Evolutionary conservation across 2,797 vertebrate species (phyloP).

Genomic region (Fratercula arctica): DNA sequence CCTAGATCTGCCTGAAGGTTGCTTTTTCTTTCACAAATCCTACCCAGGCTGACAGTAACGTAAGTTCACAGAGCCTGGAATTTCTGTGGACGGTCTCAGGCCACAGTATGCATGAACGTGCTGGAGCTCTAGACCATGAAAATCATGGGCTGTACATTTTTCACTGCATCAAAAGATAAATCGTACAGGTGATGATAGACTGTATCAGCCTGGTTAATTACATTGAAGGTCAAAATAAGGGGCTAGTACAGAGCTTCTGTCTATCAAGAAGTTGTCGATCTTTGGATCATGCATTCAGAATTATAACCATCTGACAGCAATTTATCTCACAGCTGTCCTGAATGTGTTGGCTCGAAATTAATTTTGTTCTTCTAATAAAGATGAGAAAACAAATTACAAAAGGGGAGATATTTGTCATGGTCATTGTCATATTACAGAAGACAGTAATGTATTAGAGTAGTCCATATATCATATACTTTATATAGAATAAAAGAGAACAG

Average conservation of each 20-base stretch:
- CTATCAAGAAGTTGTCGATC: background rate
- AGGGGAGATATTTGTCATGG: background rate
- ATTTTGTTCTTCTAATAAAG: background rate
- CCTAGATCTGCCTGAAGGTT: background rate
- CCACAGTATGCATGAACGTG: accelerated
- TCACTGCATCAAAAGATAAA: background rate
- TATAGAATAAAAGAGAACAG: background rate
- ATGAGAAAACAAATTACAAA: background rate
- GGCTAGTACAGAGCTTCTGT: background rate
- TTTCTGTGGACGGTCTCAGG: background rate
- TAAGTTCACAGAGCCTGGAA: background rate
- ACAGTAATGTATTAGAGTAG: background rate
- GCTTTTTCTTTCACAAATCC: background rate
- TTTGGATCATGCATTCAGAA: background rate
- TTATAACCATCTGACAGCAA: background rate
- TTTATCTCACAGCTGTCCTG: background rate
- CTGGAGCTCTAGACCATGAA: background rate
- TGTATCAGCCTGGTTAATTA: background rate
- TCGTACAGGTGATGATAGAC: background rate
- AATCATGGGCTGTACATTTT: background rate
- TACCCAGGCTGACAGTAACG: background rate
- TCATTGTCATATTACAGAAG: background rate
- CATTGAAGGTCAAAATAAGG: background rate
- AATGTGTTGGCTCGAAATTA: background rate
- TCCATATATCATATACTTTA: background rate